Evolutionary conservation across 2,113 vertebrate species (phyloP), one percentile per base, ranked within the genome.

Genomic region (Platichthys stellatus): DNA sequence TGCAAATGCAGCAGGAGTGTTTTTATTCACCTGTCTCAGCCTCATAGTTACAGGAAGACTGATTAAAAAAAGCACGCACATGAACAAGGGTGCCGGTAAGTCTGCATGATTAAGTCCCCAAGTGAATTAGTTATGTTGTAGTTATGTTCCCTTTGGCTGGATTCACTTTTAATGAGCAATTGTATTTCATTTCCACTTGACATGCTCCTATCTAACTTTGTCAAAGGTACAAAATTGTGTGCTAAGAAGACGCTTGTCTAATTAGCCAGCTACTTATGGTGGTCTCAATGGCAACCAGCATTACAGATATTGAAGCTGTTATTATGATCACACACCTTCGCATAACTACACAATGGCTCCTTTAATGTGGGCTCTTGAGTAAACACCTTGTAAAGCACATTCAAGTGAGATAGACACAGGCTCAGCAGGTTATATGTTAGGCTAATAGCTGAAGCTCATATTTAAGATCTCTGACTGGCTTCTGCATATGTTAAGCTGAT

Each of bases 151-250:
- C 69, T 84, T 84, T 68, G 73, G 85, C 68, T 71, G 73, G 65
- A 69, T 72, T 89, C 64, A 70, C 80, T 82, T 90, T 90, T 88
- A 88, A 89, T 86, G 79, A 88, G 77, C 75, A 63, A 70, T 88
- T 89, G 85, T 81, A 76, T 86, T 86, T 84, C 35, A 81, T 82
- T 92, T 88, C 78, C 86, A 86, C 84, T 86, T 84, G 78, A 89
- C 69, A 83, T 17, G 26, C 40, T 74, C 60, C 45, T 81, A 86
- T 85, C 80, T 64, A 60, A 83, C 79, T 81, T 83, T 82, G 84
- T 82, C 69, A 74, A 78, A 83, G 79, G 80, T 84, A 78, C 51
- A 83, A 87, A 89, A 88, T 74, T 70, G 86, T 81, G 81, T 63
- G 51, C 71, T 73, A 74, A 73, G 77, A 80, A 74, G 76, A 69